Conservation (phyloP, 23 tunicate genomes). For the Styela clava region DNA sequence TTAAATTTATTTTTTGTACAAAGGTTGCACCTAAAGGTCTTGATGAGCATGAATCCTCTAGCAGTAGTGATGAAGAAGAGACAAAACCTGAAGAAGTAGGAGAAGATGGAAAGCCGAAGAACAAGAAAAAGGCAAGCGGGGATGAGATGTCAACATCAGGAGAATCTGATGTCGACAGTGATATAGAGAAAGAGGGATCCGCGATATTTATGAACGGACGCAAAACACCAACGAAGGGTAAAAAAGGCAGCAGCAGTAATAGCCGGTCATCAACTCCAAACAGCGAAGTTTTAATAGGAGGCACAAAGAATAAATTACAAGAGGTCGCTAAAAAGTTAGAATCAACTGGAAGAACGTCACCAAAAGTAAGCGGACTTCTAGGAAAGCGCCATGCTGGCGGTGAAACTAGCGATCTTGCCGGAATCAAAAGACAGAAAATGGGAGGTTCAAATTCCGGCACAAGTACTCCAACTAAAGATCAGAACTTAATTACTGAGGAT, state of each 20-base stretch:
- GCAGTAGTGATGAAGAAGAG: slow-evolving; percentile 66
- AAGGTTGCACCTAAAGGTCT: slow-evolving; percentile 73
- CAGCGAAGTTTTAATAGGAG: slow-evolving; percentile 25
- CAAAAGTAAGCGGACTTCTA: slow-evolving; percentile 38
- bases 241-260: slow-evolving; percentile 40
- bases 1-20: too few relatives aligned
- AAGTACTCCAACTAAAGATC: slow-evolving; percentile 38
- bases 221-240: slow-evolving; percentile 42
- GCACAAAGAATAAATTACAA: slow-evolving; percentile 31
- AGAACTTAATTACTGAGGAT: slow-evolving; percentile 49
- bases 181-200: slow-evolving; percentile 68
- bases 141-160: slow-evolving; percentile 52
- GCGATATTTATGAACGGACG: slow-evolving; percentile 66
- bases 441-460: slow-evolving; percentile 42
- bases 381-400: slow-evolving; percentile 55
- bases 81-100: neutral
- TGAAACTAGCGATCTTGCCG: slow-evolving; percentile 15
- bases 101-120: slow-evolving; percentile 37
- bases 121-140: slow-evolving; percentile 27
- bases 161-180: slow-evolving; percentile 50
- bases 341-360: slow-evolving; percentile 17
- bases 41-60: slow-evolving; percentile 66
- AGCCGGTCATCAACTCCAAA: slow-evolving; percentile 78
- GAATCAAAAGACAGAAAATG: slow-evolving; percentile 43
- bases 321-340: slow-evolving; percentile 56